Evolutionary conservation across 2,888 invertebrate species (phyloP).

Genomic region (Cynaeus angustus): DNA sequence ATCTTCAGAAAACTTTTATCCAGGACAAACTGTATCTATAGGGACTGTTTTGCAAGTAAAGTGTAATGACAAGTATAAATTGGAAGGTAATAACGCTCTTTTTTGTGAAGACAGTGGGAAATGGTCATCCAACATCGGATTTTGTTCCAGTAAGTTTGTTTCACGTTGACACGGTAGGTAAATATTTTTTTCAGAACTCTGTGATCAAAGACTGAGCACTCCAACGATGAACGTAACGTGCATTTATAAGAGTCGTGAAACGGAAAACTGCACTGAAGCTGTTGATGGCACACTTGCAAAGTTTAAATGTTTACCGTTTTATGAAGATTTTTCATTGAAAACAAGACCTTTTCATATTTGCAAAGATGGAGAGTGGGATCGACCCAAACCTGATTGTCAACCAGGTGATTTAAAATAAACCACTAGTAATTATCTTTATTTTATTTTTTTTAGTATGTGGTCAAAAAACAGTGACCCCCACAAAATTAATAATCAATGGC

Average conservation of each 20-base stretch:
- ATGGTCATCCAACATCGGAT: constrained; percentile 49
- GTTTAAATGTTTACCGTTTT: constrained; percentile 59
- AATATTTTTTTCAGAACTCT: constrained; percentile 27
- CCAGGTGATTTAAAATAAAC: constrained; percentile 58
- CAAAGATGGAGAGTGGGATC: constrained; percentile 59
- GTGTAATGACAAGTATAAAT: constrained; percentile 55
- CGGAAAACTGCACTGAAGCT: constrained; percentile 52
- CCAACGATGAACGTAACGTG: constrained; percentile 53
- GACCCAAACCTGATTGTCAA: constrained; percentile 57
- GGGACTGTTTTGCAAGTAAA: constrained; percentile 48
- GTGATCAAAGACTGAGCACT: constrained; percentile 37
- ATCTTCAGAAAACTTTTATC: background rate
- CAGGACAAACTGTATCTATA: background rate
- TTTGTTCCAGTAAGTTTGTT: constrained; percentile 53
- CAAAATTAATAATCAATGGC: constrained; percentile 62
- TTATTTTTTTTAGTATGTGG: constrained; percentile 64
- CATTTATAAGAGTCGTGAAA: constrained; percentile 29
- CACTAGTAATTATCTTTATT: background rate
- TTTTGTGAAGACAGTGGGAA: constrained; percentile 44
- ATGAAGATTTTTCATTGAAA: constrained; percentile 54
- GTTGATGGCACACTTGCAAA: constrained; percentile 57
- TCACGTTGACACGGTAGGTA: background rate
- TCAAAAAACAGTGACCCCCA: constrained; percentile 59
- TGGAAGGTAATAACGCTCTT: constrained; percentile 21
- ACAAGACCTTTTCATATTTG: constrained; percentile 49